These are phyloP conservation scores for Drosophila mojavensis DNA, from an alignment of 1,140 invertebrate genomes.

Conservation along the genomic window DNA sequence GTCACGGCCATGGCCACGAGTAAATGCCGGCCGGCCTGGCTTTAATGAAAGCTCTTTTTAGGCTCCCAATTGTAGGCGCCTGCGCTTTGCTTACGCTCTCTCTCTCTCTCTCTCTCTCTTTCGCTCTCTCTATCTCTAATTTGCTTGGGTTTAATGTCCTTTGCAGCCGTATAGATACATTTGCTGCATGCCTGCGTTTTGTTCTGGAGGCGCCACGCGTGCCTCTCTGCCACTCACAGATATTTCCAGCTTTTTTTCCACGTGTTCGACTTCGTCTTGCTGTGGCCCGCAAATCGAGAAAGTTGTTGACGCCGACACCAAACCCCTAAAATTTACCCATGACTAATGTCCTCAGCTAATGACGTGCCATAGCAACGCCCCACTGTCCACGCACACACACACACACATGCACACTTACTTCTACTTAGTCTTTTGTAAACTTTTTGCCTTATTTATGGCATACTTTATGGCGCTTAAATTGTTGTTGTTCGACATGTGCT, in stretches of 20 bases:
- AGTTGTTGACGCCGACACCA: conserved; percentile 52
- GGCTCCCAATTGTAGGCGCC: conserved; percentile 34
- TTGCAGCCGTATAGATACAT: conserved; percentile 72
- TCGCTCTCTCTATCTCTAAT: background rate
- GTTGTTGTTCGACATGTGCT: conserved; percentile 58
- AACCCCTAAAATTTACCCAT: conserved; percentile 49
- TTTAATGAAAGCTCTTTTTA: conserved; percentile 55
- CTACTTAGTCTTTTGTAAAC: conserved; percentile 56
- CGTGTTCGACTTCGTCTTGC: conserved; percentile 14
- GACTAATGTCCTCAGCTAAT: conserved; percentile 74
- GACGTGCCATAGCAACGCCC: conserved; percentile 52
- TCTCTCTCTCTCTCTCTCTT: conserved; percentile 11
- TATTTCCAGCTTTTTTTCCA: conserved; percentile 43
- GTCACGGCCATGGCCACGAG: conserved; percentile 76
- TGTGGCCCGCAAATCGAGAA: conserved; percentile 59
- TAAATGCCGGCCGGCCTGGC: conserved; percentile 60
- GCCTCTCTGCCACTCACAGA: conserved; percentile 1
- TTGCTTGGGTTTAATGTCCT: conserved; percentile 79
- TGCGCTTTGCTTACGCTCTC: conserved; percentile 16
- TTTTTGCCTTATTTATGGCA: conserved; percentile 70
- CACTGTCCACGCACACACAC: background rate
- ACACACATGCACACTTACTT: background rate
- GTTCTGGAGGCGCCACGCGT: conserved; percentile 17
- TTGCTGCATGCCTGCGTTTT: conserved; percentile 38
- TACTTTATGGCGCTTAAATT: conserved; percentile 78